Base-by-base conservation (phyloP, 2,113 vertebrate species). In the Oryzias woworae region DNA sequence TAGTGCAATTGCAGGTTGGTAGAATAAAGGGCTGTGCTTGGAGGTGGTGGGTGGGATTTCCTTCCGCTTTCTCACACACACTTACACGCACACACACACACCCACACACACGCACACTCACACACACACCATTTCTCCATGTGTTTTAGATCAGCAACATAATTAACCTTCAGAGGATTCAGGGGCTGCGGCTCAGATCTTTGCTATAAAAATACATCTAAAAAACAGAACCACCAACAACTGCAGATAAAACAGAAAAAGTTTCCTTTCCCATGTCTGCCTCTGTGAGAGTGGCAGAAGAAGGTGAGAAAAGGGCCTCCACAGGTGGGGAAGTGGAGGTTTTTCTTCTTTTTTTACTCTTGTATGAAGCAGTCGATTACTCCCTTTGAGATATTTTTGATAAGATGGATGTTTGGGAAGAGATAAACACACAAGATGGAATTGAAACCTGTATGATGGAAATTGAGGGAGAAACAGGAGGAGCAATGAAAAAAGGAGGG, bases 21-120 rank as follows among this genome's bases (percentile, higher is more conserved):
- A 90, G 94, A 94, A 95, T 92, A 91, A 95, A 93, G 84, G 83
- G 75, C 75, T 87, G 91, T 76, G 91, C 91, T 92, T 82, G 88
- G 92, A 93, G 93, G 93, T 94, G 93, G 94, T 94, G 94, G 94
- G 94, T 91, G 95, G 94, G 92, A 96, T 95, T 95, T 95, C 95
- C 94, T 96, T 95, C 95, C 93, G 94, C 93, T 90, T 89, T 86
- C 73, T 56, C 79, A 28, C 82, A 62, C 66, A 62, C 71, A 36
- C 66, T 23, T 74, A 47, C 67, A 61, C 66, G 46, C 87, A 53
- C 74, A 28, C 49, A 18, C 73, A 61, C 1, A 20, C 20, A 20
- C n/a, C n/a, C 79, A 31, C 81, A 64, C 66, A 65, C 71, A 36
- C 66, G 22, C 64, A 68, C 66, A 51, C 74, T 55, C 69, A 55